Evolutionary conservation across 2,797 vertebrate species (phyloP).

Genomic region (Mycteria americana): DNA sequence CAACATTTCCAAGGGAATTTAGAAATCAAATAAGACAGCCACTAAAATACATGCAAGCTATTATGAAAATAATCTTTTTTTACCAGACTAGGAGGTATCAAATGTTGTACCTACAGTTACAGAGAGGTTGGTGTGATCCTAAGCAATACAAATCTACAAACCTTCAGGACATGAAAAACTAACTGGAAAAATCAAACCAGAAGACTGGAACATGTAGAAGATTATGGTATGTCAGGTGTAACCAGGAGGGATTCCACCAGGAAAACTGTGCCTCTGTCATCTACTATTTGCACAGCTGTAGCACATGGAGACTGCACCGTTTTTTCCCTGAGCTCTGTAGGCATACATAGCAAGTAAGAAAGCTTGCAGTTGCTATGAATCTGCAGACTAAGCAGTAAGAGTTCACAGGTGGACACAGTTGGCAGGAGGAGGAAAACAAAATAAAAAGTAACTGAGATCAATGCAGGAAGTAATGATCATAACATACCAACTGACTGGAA

Average conservation of each 20-base stretch:
- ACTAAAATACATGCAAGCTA: background rate
- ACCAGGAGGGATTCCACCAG: background rate
- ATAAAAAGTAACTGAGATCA: background rate
- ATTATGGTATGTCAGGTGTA: background rate
- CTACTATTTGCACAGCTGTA: background rate
- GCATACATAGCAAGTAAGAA: background rate
- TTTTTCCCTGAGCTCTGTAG: background rate
- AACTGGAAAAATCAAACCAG: background rate
- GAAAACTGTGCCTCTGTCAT: background rate
- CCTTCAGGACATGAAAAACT: background rate
- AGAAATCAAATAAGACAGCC: background rate
- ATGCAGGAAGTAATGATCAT: background rate
- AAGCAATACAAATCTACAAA: background rate
- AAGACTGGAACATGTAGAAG: background rate
- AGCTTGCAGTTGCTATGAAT: background rate
- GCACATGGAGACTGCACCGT: background rate
- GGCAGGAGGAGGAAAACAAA: background rate
- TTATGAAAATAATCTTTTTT: background rate
- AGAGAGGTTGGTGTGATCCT: background rate
- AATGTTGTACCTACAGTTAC: background rate
- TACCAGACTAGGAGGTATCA: background rate
- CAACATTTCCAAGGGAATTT: background rate
- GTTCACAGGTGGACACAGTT: background rate
- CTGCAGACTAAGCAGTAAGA: background rate
- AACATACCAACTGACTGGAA: background rate